Evolutionary conservation across 2,888 invertebrate species (phyloP).

Genomic region (Torymus texanus): DNA sequence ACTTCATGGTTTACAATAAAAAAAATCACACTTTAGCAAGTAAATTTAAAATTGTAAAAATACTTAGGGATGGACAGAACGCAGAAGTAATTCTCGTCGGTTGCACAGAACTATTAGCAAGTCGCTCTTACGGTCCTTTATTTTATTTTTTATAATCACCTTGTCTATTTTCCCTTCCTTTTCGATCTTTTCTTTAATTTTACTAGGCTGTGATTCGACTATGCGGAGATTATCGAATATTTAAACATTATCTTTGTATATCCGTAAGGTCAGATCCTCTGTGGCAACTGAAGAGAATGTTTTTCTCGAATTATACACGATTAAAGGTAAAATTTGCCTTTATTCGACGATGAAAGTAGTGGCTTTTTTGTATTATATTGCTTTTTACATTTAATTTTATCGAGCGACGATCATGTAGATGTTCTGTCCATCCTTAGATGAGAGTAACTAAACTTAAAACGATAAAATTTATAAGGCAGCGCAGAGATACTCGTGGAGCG

Average conservation of each 20-base stretch:
- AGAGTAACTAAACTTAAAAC: slow-evolving; percentile 49
- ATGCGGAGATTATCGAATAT: slow-evolving; percentile 57
- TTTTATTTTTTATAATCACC: slow-evolving; percentile 46
- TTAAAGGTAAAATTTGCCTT: neutral
- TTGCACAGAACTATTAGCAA: slow-evolving; percentile 46
- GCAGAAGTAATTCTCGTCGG: slow-evolving; percentile 51
- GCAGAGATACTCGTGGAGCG: slow-evolving; percentile 54
- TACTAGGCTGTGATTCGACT: slow-evolving; percentile 63
- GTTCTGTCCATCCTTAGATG: slow-evolving; percentile 57
- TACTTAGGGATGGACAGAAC: slow-evolving; percentile 67
- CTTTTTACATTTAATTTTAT: slow-evolving; percentile 53
- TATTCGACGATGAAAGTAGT: slow-evolving; percentile 29
- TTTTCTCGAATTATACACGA: slow-evolving; percentile 10
- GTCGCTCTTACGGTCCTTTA: slow-evolving; percentile 42
- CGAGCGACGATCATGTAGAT: slow-evolving; percentile 40
- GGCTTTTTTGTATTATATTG: slow-evolving; percentile 48
- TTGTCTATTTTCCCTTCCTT: slow-evolving; percentile 25
- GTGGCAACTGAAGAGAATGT: slow-evolving; percentile 48
- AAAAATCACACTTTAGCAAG: slow-evolving; percentile 62
- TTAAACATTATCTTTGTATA: slow-evolving; percentile 42
- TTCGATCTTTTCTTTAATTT: slow-evolving; percentile 52
- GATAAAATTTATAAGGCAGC: slow-evolving; percentile 52
- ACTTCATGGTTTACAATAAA: slow-evolving; percentile 50
- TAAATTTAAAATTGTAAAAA: slow-evolving; percentile 65
- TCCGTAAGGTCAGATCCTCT: slow-evolving; percentile 48